These are phyloP conservation scores for Antrozous pallidus DNA, from an alignment of 2,797 vertebrate species.

Conservation along the genomic window DNA sequence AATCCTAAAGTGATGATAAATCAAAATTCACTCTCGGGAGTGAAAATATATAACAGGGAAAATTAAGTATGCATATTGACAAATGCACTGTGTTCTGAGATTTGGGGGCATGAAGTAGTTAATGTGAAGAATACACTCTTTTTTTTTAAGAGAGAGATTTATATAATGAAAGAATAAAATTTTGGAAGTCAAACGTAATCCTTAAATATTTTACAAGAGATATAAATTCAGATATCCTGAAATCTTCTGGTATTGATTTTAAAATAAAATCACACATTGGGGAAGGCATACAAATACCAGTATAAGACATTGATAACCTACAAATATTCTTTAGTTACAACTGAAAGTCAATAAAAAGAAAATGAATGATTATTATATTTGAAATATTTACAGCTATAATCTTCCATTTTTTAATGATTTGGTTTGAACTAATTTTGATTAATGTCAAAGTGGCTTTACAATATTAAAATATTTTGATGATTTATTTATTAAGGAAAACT, in stretches of 20 bases:
- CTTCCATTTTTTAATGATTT: background rate
- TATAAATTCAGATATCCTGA: background rate
- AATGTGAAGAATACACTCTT: background rate
- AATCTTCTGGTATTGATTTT: background rate
- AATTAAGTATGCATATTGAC: background rate
- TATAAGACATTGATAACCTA: background rate
- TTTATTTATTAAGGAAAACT: background rate
- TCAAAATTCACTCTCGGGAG: background rate
- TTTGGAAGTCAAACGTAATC: background rate
- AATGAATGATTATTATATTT: background rate
- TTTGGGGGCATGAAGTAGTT: background rate
- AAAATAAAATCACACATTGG: background rate
- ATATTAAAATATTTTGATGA: background rate
- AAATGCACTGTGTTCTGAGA: background rate
- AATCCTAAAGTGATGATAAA: background rate
- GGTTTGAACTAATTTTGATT: background rate
- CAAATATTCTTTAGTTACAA: background rate
- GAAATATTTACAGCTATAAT: background rate
- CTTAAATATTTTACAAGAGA: background rate
- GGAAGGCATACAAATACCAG: background rate
- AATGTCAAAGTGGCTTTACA: background rate
- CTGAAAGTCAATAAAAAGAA: background rate
- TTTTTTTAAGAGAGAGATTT: background rate
- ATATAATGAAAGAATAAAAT: background rate
- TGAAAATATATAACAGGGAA: background rate